Evolutionary conservation across 2,113 vertebrate genomes (phyloP), one percentile per base, ranked within the genome.

Genomic region (Buteo buteo): DNA sequence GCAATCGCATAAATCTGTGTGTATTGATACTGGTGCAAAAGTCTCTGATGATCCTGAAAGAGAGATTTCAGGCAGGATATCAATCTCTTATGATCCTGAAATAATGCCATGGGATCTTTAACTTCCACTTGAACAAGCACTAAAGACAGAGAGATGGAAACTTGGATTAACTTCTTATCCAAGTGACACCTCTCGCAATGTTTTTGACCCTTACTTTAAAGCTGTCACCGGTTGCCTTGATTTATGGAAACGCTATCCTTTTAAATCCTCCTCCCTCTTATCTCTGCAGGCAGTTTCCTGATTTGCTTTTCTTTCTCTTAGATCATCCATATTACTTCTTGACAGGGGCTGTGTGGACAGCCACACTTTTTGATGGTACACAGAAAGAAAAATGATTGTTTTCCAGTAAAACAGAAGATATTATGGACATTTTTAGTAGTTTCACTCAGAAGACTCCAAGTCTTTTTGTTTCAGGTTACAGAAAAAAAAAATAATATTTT

Each of bases 281-380:
- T 97, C 97, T 98, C 96, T 86, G 81, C 80, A 84, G 94, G 83
- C 96, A 96, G 97, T 96, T 98, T 98, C 96, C 97, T 97, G 96
- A 93, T 95, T 94, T 96, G 84, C 89, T 96, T 96, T 96, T 93
- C 94, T 96, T 97, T 95, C 93, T 88, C 86, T 96, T 84, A 96
- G 90, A 93, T 95, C 96, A 96, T 95, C 88, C 57, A 71, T 91
- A 94, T 94, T 89, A 82, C 78, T 94, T 79, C 65, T 92, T 97
- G 94, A 97, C 97, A 91, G 89, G 32, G 45, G 40, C 26, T 96
- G 94, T 82, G 94, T 73, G 89, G 94, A 97, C 74, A 96, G 91
- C 88, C 94, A 93, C 96, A 82, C 96, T 97, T 95, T 95, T 96
- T 10, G 22, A 47, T 79, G 70, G 64, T 69, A 80, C 50, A 87